These are phyloP conservation scores for Actias luna DNA, from an alignment of 2,888 invertebrate species.

Conservation along the genomic window DNA sequence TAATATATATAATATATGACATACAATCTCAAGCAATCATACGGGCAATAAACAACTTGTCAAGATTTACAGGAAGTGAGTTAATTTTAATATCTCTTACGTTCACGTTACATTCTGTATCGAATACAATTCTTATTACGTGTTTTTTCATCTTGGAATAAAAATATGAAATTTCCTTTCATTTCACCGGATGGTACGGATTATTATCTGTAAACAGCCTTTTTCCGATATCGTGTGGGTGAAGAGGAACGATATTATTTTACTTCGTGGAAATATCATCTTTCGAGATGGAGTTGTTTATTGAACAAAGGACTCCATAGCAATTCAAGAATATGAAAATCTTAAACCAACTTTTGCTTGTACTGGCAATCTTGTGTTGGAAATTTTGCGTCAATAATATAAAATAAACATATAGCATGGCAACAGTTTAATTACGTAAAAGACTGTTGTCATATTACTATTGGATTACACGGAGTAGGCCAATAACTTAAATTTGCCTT, in stretches of 20 bases:
- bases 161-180: constrained; percentile 6
- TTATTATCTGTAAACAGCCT: not conserved
- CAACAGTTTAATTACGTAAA: too few species aligned
- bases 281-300: not conserved
- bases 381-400: too few species aligned
- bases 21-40: not conserved
- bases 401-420: too few species aligned
- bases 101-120: not conserved
- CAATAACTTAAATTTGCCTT: too few species aligned
- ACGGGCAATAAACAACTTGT: not conserved
- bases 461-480: too few species aligned
- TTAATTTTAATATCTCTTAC: not conserved
- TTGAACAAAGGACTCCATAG: not conserved
- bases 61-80: not conserved
- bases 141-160: not conserved
- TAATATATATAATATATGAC: not conserved
- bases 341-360: too few species aligned
- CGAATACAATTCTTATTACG: not conserved
- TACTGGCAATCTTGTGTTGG: too few species aligned
- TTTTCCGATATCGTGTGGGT: not conserved
- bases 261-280: not conserved
- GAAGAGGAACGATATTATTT: not conserved
- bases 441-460: too few species aligned
- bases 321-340: too few species aligned
- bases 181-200: not conserved